These are phyloP conservation scores for Papilio aristodemus DNA, from an alignment of 1,140 invertebrate genomes.

Conservation along the genomic window DNA sequence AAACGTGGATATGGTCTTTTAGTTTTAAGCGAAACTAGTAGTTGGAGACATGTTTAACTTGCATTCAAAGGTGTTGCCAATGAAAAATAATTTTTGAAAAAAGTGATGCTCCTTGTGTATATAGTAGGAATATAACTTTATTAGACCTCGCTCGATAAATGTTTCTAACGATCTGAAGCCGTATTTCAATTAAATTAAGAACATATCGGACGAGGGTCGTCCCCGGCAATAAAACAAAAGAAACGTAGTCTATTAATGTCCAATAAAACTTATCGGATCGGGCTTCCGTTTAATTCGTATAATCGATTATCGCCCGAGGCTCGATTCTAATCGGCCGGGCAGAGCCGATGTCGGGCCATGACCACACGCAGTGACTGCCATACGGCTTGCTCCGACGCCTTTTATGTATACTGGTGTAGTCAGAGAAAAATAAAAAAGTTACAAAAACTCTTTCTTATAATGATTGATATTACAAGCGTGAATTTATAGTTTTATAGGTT, in stretches of 20 bases:
- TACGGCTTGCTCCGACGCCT: constrained; percentile 29
- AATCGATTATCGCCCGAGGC: constrained; percentile 54
- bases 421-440: no score
- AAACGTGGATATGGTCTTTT: no score
- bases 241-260: constrained; percentile 39
- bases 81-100: no score
- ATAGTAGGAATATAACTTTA: no score
- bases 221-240: constrained; percentile 37
- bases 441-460: no score
- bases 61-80: no score
- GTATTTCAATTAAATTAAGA: constrained; percentile 19
- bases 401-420: no score
- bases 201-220: constrained; percentile 26
- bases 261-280: constrained; percentile 56
- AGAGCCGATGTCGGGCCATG: constrained; percentile 46
- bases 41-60: no score
- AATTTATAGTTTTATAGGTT: no score
- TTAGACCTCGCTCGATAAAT: not conserved
- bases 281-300: constrained; percentile 58
- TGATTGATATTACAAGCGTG: no score
- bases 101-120: no score
- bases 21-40: no score
- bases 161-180: not conserved
- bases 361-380: constrained; percentile 57
- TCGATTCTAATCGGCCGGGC: constrained; percentile 55